Base-by-base conservation (phyloP, 2,797 vertebrate species). In the Lepilemur ruficaudatus region DNA sequence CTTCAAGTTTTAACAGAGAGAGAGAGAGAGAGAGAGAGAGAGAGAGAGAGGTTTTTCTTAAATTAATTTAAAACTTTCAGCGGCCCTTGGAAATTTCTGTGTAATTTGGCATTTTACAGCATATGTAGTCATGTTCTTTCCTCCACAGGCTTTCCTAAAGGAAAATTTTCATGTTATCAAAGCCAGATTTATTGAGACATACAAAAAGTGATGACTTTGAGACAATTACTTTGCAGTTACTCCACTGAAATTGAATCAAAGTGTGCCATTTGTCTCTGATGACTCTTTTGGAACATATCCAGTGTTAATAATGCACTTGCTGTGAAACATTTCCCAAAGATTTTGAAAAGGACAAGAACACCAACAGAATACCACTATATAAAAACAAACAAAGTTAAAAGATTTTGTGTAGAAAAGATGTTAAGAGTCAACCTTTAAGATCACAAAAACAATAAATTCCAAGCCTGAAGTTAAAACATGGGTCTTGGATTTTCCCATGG, bases 241-340 rank as follows among this genome's bases (percentile, higher is more conserved):
- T 96, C 80, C 0, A 30, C 52, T 81, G 92, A 95, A 59, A 43
- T 41, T 91, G 50, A 11, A 93, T 94, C 73, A 79, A 90, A 78
- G 38, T 92, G 73, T 91, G 50, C 81, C 0, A 63, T 59, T 59
- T 46, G 67, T 41, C 76, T 96, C 84, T 57, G 22, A 70, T 10
- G 18, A 23, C 0, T 32, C 32, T 85, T 90, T 76, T 92, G 93
- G 82, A 95, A 72, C 38, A 69, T 18, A 3, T 75, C 69, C 22
- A 67, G 35, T 93, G 96, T 96, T 79, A 95, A 95, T 79, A 95
- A 95, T 59, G 20, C 28, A 38, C n/a, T 92, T 95, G 32, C 65
- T 82, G 11, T 57, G 61, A 46, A 91, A 79, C 35, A 93, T 94
- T 94, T 78, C 65, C 87, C 80, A 35, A 91, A 93, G 43, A 22